Evolutionary conservation across 2,113 vertebrate species (phyloP).

Genomic region (Philantomba maxwellii): DNA sequence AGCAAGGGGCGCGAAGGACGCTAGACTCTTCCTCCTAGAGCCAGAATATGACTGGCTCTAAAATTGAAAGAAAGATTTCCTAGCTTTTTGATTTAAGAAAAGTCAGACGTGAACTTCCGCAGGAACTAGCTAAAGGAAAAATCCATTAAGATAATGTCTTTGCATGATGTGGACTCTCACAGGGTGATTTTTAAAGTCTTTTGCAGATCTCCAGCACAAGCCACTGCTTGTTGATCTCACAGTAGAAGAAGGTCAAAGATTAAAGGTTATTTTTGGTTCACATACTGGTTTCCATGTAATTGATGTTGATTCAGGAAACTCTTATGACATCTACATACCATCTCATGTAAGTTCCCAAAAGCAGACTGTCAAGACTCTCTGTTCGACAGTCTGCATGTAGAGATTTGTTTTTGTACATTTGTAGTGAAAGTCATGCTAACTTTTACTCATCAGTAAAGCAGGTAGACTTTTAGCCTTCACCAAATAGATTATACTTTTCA

Average conservation of each 20-base stretch:
- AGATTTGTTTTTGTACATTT: neutral
- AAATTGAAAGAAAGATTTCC: neutral
- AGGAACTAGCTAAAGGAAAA: neutral
- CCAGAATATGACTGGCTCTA: neutral
- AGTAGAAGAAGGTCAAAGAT: conserved; percentile 97
- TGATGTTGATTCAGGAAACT: conserved; percentile 98
- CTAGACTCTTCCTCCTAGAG: neutral
- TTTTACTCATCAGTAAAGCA: neutral
- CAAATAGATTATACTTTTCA: neutral
- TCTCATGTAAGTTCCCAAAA: conserved; percentile 89
- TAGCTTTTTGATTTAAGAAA: neutral
- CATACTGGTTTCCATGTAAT: conserved; percentile 98
- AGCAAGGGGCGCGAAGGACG: neutral
- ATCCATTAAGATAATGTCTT: neutral
- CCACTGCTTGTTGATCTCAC: conserved; percentile 97
- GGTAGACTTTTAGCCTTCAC: neutral
- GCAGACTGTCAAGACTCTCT: neutral
- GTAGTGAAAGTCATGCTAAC: neutral
- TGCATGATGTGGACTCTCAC: conserved; percentile 56
- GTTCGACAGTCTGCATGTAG: neutral
- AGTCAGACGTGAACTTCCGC: neutral
- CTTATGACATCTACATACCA: conserved; percentile 98
- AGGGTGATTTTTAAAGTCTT: conserved; percentile 86
- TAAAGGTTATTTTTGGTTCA: conserved; percentile 99
- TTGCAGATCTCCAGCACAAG: conserved; percentile 98